These are phyloP conservation scores for Butorides virescens DNA, from an alignment of 2,113 vertebrate species.

Conservation along the genomic window DNA sequence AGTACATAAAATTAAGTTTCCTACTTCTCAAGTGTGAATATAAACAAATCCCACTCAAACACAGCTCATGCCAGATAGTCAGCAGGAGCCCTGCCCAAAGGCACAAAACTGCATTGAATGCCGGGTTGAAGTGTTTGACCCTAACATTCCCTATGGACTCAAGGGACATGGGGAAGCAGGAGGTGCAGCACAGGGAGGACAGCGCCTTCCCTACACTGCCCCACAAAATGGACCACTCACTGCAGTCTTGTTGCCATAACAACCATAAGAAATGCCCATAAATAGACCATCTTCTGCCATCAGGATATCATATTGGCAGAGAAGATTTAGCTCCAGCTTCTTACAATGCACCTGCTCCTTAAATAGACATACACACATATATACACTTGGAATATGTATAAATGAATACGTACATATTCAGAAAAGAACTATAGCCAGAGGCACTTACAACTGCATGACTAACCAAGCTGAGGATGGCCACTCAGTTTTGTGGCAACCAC, in stretches of 20 bases:
- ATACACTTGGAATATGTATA: neutral
- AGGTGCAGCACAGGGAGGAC: neutral
- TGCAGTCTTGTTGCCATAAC: constrained; percentile 38
- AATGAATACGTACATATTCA: neutral
- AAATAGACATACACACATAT: neutral
- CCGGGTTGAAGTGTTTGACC: neutral
- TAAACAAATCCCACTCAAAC: neutral
- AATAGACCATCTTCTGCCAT: constrained; percentile 28
- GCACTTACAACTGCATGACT: neutral
- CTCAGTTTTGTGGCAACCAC: neutral
- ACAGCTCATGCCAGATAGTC: neutral
- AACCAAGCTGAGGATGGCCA: neutral
- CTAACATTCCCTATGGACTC: neutral
- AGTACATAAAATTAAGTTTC: neutral
- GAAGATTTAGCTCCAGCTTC: neutral
- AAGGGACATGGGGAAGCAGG: neutral
- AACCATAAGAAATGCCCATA: constrained; percentile 20
- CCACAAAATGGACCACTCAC: neutral
- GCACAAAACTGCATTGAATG: neutral
- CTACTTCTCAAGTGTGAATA: neutral
- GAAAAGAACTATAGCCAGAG: neutral
- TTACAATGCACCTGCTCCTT: neutral
- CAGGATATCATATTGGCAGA: neutral
- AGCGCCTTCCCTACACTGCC: neutral
- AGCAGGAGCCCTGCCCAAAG: neutral